phyloP scores from a whole-genome alignment of 2,113 vertebrate genomes.

The Lampris incognitus region DNA sequence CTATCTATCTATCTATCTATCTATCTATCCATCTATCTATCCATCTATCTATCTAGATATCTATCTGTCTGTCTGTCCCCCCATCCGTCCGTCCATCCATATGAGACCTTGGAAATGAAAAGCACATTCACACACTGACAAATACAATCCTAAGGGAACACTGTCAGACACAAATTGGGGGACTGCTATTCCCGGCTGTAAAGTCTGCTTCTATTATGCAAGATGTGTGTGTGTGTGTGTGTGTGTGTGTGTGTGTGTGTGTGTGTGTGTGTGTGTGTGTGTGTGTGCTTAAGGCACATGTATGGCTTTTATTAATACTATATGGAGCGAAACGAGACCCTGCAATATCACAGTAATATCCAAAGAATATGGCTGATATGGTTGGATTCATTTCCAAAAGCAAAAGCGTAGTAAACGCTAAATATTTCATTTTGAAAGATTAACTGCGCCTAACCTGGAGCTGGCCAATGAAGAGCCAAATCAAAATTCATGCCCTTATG shows the following conservation, averaged over 20 bases:
- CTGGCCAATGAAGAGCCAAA: neutral
- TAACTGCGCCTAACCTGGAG: neutral
- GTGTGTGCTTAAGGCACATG: too few relatives aligned
- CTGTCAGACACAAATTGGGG: slow-evolving; percentile 29
- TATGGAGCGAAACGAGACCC: neutral
- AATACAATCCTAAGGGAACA: slow-evolving; percentile 26
- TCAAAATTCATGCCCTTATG: neutral
- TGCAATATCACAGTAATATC: neutral
- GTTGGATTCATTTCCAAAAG: slow-evolving; percentile 5
- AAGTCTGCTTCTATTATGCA: slow-evolving; percentile 46
- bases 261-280: neutral
- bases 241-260: neutral
- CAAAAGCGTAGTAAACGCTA: neutral
- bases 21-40: slow-evolving; percentile 14
- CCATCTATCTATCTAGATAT: neutral
- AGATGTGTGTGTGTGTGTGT: slow-evolving; percentile 9
- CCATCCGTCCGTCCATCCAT: neutral
- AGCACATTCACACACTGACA: slow-evolving; percentile 2
- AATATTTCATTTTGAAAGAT: neutral
- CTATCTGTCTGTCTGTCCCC: neutral
- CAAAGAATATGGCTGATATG: neutral
- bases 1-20: slow-evolving; percentile 14
- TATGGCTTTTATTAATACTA: neutral
- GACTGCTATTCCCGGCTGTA: slow-evolving; percentile 34
- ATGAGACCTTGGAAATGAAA: neutral